phyloP scores from a whole-genome alignment of 2,797 vertebrate genomes.

The Pseudochirops corinnae region DNA sequence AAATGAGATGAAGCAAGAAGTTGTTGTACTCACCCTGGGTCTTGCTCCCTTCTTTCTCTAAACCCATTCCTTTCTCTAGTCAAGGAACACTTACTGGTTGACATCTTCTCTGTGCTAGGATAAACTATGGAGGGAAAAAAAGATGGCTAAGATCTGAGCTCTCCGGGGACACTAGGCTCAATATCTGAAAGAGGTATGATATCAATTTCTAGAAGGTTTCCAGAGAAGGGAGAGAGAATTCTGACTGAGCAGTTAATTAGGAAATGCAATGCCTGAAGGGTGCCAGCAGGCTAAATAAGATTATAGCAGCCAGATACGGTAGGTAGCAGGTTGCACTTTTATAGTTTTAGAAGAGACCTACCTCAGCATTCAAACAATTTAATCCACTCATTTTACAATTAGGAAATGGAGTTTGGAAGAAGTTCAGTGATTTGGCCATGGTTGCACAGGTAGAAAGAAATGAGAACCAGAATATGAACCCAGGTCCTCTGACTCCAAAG shows the following conservation, averaged over 20 bases:
- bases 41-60: background rate
- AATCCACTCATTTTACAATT: background rate
- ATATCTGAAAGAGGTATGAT: background rate
- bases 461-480: background rate
- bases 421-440: background rate
- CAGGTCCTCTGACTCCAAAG: background rate
- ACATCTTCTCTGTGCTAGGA: background rate
- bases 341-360: background rate
- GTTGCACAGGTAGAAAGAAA: background rate
- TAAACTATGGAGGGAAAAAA: background rate
- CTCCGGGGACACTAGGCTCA: background rate
- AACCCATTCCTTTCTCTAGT: background rate
- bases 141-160: background rate
- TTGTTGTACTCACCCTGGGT: background rate
- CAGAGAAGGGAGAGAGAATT: background rate
- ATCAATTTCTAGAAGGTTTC: background rate
- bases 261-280: background rate
- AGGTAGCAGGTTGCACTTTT: background rate
- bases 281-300: background rate
- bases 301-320: background rate
- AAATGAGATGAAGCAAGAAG: background rate
- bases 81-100: background rate
- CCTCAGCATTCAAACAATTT: background rate
- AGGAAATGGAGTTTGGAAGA: background rate
- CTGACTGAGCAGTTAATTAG: background rate